Conservation (phyloP, 2,113 vertebrate species). For the Leptocoma aspasia region DNA sequence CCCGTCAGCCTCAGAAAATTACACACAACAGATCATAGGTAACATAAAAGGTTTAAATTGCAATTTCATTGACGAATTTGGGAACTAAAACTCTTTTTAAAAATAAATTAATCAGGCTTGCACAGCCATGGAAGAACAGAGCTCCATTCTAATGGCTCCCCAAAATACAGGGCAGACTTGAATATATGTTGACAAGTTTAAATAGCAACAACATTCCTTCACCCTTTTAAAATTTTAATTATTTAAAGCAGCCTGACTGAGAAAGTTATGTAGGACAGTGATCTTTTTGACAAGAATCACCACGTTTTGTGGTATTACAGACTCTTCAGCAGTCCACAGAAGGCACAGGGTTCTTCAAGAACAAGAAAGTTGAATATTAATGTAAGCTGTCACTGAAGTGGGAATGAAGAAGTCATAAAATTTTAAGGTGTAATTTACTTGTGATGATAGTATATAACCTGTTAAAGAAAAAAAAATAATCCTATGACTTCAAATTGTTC, state of each 20-base stretch:
- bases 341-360: neutral
- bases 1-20: neutral
- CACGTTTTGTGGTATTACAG: neutral
- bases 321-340: neutral
- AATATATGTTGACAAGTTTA: neutral
- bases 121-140: neutral
- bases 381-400: neutral
- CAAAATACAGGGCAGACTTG: neutral
- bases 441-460: neutral
- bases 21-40: neutral
- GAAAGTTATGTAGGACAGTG: neutral
- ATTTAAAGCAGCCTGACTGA: neutral
- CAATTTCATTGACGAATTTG: neutral
- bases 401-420: neutral
- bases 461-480: neutral
- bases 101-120: neutral
- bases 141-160: neutral
- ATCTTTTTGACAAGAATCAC: neutral
- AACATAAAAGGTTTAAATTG: neutral
- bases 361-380: neutral
- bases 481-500: neutral
- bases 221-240: neutral
- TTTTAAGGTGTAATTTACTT: neutral
- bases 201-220: neutral
- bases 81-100: neutral